A percentile compares a stretch with the other conserved stretches of the same genome.
These are phyloP conservation scores for Enteromius viviparus DNA, from an alignment of 2,797 vertebrate genomes.

Conservation along the genomic window DNA sequence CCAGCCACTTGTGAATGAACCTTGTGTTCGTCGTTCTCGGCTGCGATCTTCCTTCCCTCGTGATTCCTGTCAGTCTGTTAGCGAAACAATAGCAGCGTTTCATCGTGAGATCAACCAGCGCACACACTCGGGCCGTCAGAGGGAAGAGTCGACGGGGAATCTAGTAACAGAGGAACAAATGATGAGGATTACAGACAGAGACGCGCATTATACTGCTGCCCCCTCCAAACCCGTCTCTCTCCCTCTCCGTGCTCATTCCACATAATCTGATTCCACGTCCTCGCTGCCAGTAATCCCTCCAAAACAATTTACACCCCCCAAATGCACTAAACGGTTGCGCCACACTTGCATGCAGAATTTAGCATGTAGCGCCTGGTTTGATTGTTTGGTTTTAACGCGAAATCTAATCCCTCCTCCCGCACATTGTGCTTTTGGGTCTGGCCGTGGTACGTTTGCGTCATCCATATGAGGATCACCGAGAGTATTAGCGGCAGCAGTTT, in stretches of 20 bases:
- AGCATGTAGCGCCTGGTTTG: background rate
- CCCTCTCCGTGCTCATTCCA: slow-evolving; percentile 46
- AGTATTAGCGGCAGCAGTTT: background rate
- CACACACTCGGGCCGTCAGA: slow-evolving; percentile 34
- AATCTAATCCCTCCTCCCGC: background rate
- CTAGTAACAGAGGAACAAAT: slow-evolving; percentile 37
- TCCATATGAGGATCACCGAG: background rate
- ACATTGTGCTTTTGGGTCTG: background rate
- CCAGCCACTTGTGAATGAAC: slow-evolving; percentile 28
- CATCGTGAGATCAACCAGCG: slow-evolving; percentile 39
- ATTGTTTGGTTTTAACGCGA: background rate
- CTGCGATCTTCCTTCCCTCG: slow-evolving; percentile 39
- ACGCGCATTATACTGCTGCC: slow-evolving; percentile 13
- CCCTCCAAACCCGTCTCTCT: slow-evolving; percentile 31
- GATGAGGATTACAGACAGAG: slow-evolving; percentile 44
- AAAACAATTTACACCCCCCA: slow-evolving; percentile 52
- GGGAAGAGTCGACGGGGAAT: slow-evolving; percentile 34
- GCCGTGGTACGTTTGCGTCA: background rate
- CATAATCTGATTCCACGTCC: slow-evolving; percentile 63
- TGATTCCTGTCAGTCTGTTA: slow-evolving; percentile 44
- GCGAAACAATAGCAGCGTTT: slow-evolving; percentile 41
- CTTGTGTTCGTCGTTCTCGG: slow-evolving; percentile 26
- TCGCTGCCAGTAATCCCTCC: slow-evolving; percentile 56
- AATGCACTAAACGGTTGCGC: slow-evolving; percentile 21
- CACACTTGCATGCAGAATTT: slow-evolving; percentile 23